A percentile compares a stretch with the other conserved stretches of the same genome.
Evolutionary conservation across 2,113 vertebrate genomes (phyloP).

Genomic region (Camelus bactrianus): DNA sequence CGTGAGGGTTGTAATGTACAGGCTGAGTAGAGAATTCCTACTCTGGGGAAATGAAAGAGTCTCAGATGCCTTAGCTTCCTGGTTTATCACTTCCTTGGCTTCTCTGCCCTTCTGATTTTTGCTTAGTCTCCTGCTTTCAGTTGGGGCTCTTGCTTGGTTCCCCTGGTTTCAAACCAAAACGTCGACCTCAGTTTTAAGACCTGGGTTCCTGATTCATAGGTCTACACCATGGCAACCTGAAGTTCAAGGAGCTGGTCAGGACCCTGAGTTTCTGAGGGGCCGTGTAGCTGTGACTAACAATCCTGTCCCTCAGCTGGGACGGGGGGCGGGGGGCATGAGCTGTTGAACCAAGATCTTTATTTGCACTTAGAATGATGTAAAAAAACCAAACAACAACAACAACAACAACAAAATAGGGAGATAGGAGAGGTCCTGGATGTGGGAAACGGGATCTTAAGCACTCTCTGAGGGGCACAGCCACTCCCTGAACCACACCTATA

Average conservation of each 20-base stretch:
- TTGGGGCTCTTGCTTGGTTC: background rate
- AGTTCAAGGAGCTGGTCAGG: background rate
- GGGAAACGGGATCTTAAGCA: background rate
- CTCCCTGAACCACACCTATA: background rate
- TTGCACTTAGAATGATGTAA: background rate
- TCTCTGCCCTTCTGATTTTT: background rate
- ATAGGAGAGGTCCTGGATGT: background rate
- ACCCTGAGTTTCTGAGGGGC: too few species aligned
- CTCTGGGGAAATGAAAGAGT: background rate
- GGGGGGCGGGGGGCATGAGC: background rate
- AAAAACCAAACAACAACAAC: background rate
- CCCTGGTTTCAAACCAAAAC: background rate
- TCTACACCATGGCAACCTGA: background rate
- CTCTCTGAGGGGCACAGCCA: background rate
- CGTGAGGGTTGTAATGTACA: background rate
- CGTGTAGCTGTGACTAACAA: background rate
- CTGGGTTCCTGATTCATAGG: background rate
- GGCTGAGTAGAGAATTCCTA: background rate
- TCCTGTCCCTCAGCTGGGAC: background rate
- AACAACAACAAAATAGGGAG: background rate
- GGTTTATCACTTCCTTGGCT: background rate
- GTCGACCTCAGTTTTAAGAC: background rate
- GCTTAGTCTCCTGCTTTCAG: background rate
- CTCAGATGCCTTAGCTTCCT: background rate
- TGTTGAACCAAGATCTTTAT: background rate